These are phyloP conservation scores for Leucosticte australis DNA, from an alignment of 2,113 vertebrate species.

Conservation along the genomic window DNA sequence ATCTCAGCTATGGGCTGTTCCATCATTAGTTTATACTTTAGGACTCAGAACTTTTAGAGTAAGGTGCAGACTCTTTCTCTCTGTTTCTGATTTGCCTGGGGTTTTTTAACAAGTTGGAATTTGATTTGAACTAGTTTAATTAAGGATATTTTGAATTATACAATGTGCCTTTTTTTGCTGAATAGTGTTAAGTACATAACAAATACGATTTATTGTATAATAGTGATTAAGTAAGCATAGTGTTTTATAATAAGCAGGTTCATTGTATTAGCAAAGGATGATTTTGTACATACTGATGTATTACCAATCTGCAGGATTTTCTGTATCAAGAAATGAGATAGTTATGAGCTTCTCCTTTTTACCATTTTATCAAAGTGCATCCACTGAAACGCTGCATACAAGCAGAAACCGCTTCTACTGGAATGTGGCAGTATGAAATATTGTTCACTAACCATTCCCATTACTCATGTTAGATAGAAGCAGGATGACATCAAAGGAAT, in stretches of 20 bases:
- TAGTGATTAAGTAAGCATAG: neutral
- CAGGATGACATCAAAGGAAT: conserved; percentile 44
- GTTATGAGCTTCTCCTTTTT: conserved; percentile 31
- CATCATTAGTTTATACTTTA: neutral
- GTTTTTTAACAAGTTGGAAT: neutral
- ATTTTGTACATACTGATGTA: conserved; percentile 31
- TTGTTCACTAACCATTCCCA: conserved; percentile 49
- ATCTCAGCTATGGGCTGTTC: neutral
- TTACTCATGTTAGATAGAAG: conserved; percentile 60
- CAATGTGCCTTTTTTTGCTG: neutral
- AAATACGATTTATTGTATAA: neutral
- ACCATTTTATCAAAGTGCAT: conserved; percentile 52
- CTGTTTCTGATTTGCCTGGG: neutral
- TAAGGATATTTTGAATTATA: neutral
- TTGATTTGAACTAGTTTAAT: neutral
- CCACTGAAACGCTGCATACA: conserved; percentile 33
- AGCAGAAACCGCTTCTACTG: conserved; percentile 39
- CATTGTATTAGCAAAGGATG: conserved; percentile 24
- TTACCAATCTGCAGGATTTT: conserved; percentile 16
- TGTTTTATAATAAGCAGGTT: neutral
- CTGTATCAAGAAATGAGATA: conserved; percentile 19
- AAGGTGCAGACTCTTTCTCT: neutral
- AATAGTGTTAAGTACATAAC: neutral
- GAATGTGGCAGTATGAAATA: conserved; percentile 61
- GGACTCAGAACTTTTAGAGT: neutral